Base-by-base conservation (phyloP, 2,113 vertebrate genomes). In the Dryoscopus gambensis region DNA sequence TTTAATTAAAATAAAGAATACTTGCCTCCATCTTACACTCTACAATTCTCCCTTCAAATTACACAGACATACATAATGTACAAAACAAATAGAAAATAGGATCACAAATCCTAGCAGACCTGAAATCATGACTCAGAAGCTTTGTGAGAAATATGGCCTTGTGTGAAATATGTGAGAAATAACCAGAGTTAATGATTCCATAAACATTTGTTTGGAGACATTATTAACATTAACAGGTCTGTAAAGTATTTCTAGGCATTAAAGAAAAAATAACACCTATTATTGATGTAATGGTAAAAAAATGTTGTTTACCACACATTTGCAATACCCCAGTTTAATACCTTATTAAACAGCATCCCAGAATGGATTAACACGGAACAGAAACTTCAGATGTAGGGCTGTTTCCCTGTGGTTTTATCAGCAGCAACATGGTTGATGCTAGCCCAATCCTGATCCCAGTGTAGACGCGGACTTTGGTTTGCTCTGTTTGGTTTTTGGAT, bases 1-100 rank as follows among this genome's bases (percentile, higher is more conserved):
- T 97, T 97, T 97, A 98, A 97, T 98, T 97, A 97, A 98, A 97
- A 97, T 97, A 96, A 97, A 97, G 96, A 92, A 94, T 93, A 89
- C 49, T 93, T 87, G 70, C 79, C 57, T 96, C 40, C 77, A 88
- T 94, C 95, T 97, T 87, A 81, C 55, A 62, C 78, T 73, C 78
- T 91, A 52, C 74, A 73, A 76, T 77, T 69, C 33, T 94, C 80
- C 89, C 60, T 83, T 95, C 71, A 90, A 70, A 96, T 95, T 87
- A 90, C 74, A 77, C 70, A 96, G 78, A 75, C 68, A 84, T 82
- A 93, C 84, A 91, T 91, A 90, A 96, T 39, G 44, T 53, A 96
- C 75, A 91, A 86, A 92, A 69, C 59, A 92, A 80, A 95, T 27
- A 92, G 68, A 94, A 95, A 90, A 90, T 24, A 81, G 56, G 60